A percentile compares a stretch with the other conserved stretches of the same genome.
phyloP scores from a whole-genome alignment of 2,797 vertebrate genomes.

The Karalla daura region DNA sequence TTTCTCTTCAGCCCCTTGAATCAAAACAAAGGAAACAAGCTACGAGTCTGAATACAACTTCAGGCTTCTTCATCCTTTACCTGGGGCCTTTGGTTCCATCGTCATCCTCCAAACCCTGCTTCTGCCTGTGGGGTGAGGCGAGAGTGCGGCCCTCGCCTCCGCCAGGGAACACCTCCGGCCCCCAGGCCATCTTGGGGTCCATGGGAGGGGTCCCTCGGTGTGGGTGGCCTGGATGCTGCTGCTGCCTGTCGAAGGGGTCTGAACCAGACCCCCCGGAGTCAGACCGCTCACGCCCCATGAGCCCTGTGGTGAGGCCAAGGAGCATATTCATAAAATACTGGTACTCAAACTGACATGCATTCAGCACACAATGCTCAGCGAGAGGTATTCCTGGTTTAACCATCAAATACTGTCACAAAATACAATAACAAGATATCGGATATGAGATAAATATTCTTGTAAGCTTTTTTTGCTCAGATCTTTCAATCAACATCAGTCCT shows the following conservation, averaged over 20 bases:
- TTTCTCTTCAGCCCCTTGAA: no score
- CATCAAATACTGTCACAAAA: no score
- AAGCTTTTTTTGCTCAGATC: no score
- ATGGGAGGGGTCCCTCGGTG: constrained; percentile 92
- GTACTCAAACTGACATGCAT: no score
- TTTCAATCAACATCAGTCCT: no score
- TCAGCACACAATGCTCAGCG: no score
- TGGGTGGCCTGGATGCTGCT: constrained; percentile 80
- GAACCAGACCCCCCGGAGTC: constrained; percentile 93
- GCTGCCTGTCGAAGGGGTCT: constrained; percentile 91
- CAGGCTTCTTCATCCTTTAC: constrained; percentile 68
- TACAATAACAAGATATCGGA: no score
- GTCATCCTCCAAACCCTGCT: constrained; percentile 87
- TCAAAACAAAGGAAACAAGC: no score
- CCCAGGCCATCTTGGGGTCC: constrained; percentile 93
- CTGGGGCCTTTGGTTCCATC: constrained; percentile 88
- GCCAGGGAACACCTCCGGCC: constrained; percentile 87
- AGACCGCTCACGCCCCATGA: constrained; percentile 91
- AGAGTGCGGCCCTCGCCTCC: constrained; percentile 83
- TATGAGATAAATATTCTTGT: no score
- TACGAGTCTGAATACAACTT: no score
- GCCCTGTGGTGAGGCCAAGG: constrained; percentile 78
- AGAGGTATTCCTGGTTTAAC: no score
- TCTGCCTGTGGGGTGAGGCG: constrained; percentile 87
- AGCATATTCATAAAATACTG: background rate